Evolutionary conservation across 2,797 vertebrate species (phyloP).

Genomic region (Amblyopsis hoosieri): DNA sequence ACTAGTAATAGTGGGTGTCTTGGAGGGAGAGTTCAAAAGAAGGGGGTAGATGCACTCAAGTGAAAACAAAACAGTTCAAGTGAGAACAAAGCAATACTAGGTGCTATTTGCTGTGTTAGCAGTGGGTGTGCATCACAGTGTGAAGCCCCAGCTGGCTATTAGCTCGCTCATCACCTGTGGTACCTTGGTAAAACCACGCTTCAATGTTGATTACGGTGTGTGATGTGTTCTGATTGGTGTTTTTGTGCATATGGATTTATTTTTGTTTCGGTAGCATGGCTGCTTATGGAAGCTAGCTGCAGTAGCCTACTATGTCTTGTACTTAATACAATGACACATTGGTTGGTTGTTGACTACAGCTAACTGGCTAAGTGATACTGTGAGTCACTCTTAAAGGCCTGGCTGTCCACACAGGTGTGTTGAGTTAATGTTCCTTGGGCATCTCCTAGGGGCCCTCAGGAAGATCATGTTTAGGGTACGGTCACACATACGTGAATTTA

Average conservation of each 20-base stretch:
- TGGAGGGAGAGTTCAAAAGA: slow-evolving; percentile 21
- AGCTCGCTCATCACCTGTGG: slow-evolving; percentile 52
- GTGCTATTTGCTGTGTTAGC: slow-evolving; percentile 31
- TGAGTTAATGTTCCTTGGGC: too few relatives aligned
- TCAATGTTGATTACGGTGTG: background rate
- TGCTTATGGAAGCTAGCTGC: too few relatives aligned
- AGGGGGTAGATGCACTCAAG: too few relatives aligned
- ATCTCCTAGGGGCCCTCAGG: too few relatives aligned
- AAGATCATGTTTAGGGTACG: too few relatives aligned
- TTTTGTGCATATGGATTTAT: slow-evolving; percentile 10
- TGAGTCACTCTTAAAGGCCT: too few relatives aligned
- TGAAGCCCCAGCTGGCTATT: slow-evolving; percentile 56
- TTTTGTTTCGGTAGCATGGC: background rate
- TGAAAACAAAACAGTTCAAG: slow-evolving; percentile 27
- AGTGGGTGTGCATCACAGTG: slow-evolving; percentile 43
- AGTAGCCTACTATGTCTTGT: background rate
- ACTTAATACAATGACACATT: background rate
- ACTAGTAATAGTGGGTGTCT: slow-evolving; percentile 3
- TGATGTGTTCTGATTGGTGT: background rate
- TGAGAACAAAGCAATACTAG: slow-evolving; percentile 60
- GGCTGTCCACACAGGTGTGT: too few relatives aligned
- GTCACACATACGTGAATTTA: too few relatives aligned
- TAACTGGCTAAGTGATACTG: too few relatives aligned
- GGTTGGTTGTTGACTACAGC: too few relatives aligned
- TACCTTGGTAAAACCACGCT: slow-evolving; percentile 34